Conservation (phyloP, 2,888 invertebrate genomes). For the Hipparchia sbordonii region DNA sequence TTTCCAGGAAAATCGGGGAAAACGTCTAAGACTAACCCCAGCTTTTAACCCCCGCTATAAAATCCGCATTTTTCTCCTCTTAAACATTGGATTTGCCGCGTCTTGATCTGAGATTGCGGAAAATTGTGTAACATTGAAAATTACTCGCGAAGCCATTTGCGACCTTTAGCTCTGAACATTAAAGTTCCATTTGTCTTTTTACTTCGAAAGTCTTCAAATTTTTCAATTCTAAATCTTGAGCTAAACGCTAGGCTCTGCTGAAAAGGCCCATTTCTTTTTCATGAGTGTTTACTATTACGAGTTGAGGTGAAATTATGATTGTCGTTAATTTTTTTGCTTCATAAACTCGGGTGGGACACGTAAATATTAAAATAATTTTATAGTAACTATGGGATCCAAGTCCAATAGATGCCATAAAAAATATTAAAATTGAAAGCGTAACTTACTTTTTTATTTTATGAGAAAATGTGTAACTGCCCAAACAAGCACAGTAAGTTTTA, state of each 20-base stretch:
- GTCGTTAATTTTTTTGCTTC: neutral
- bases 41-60: slow-evolving; percentile 56
- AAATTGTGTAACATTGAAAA: slow-evolving; percentile 59
- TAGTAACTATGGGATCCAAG: no score
- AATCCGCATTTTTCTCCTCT: slow-evolving; percentile 54
- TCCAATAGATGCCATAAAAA: no score
- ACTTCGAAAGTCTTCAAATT: slow-evolving; percentile 31
- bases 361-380: no score
- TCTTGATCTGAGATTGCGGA: slow-evolving; percentile 63
- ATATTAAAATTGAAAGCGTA: no score
- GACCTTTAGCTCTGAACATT: slow-evolving; percentile 33
- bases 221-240: slow-evolving; percentile 39
- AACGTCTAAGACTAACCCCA: slow-evolving; percentile 46
- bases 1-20: slow-evolving; percentile 23
- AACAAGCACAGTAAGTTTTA: no score
- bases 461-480: no score
- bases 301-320: slow-evolving; percentile 36
- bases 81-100: slow-evolving; percentile 56
- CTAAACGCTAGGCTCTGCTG: slow-evolving; percentile 40
- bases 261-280: slow-evolving; percentile 38
- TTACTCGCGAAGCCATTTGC: slow-evolving; percentile 33
- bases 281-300: slow-evolving; percentile 43
- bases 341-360: neutral
- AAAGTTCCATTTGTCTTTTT: slow-evolving; percentile 30
- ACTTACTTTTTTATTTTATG: no score